Conservation (phyloP, 2,888 invertebrate genomes). For the Amblyteles armatorius region DNA sequence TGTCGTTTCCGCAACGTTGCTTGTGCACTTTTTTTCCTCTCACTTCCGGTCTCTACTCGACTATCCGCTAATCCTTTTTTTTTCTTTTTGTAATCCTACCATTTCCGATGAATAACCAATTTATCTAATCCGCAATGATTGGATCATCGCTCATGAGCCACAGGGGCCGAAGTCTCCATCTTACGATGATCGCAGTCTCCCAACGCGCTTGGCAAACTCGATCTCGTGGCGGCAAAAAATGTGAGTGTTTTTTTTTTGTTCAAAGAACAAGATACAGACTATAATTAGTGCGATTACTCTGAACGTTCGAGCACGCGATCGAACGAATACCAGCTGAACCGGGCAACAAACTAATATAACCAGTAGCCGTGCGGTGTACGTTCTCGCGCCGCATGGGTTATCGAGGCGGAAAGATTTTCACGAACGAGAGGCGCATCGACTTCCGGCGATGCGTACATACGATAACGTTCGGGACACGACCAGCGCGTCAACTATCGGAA, state of each 20-base stretch:
- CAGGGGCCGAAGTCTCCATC: neutral
- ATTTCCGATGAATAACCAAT: neutral
- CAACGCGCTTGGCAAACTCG: slow-evolving; percentile 17
- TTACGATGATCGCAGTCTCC: slow-evolving; percentile 12
- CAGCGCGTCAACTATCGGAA: slow-evolving; percentile 40
- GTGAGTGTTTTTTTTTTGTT: neutral
- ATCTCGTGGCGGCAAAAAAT: neutral
- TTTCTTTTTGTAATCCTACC: neutral
- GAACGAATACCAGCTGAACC: slow-evolving; percentile 28
- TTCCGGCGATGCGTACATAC: slow-evolving; percentile 53
- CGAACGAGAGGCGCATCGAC: slow-evolving; percentile 54
- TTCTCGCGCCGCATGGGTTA: slow-evolving; percentile 33
- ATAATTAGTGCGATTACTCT: slow-evolving; percentile 33
- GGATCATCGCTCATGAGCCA: neutral
- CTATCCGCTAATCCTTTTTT: neutral
- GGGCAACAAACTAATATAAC: slow-evolving; percentile 25
- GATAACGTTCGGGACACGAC: slow-evolving; percentile 36
- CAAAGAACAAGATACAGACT: neutral
- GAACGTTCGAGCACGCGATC: slow-evolving; percentile 31
- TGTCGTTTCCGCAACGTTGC: slow-evolving; percentile 72
- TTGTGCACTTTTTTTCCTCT: neutral
- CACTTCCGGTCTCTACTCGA: neutral
- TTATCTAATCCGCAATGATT: neutral
- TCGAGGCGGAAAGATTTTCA: slow-evolving; percentile 60
- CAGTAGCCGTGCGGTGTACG: slow-evolving; percentile 4